Base-by-base conservation (phyloP, 2,888 invertebrate species). In the Lasioglossum malachurum region DNA sequence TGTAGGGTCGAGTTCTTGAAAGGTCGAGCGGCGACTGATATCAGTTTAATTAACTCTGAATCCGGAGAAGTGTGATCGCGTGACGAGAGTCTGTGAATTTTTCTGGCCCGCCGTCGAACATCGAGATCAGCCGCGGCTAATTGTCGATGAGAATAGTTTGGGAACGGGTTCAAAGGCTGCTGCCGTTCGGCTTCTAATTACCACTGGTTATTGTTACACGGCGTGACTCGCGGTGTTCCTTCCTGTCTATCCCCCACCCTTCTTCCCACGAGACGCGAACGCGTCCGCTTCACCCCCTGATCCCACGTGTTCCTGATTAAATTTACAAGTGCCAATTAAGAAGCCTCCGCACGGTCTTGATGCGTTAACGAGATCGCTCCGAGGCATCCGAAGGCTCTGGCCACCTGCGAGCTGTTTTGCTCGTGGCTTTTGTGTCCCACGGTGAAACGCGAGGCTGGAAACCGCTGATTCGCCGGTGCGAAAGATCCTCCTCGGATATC, bases 311-410 rank as follows among this genome's bases (percentile, higher is more conserved):
- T 46, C 10, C 69, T 71, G 78, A 83, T 75, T 49, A 84, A 78
- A 84, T 78, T 84, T 60, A 83, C 84, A 60, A 84, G 84, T 84
- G 83, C 74, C 84, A 84, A 83, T 84, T 83, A 84, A 78, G 31
- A 16, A 27, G 16, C 60, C 46, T 41, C 41, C 49, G 35, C 53
- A 19, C 0, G 19, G 49, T 78, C 69, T 44, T 44, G 67, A 84
- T 73, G 73, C 73, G 69, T 75, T 69, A 83, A 78, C 69, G 35
- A 83, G 78, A 41, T 71, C 60, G 49, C n/a, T n/a, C 38, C 69
- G 44, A 38, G 60, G 19, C 64, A 64, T 31, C 31, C 64, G 31
- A 16, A 64, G 16, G 31, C 31, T 64, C 64, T 1, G n/a, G 31
- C 27, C 23, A 8, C 49, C 19, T 19, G 19, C 46, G 49, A 7